Conservation (phyloP, 2,888 invertebrate genomes). For the Tyria jacobaeae region DNA sequence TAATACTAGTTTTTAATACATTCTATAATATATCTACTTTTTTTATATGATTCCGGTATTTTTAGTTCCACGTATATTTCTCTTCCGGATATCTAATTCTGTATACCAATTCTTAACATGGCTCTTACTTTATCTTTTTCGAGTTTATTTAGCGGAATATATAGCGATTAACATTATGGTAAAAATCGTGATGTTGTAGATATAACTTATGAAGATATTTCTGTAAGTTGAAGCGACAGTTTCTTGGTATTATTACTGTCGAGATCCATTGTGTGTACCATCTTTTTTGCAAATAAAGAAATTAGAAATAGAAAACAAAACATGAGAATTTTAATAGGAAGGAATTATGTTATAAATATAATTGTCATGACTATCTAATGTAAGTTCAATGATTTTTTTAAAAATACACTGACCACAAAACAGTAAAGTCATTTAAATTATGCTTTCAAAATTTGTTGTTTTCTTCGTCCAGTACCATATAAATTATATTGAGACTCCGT, state of each 20-base stretch:
- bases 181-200: too few relatives aligned
- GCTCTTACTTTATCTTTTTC: neutral
- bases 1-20: too few relatives aligned
- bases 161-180: neutral
- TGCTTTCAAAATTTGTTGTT: neutral
- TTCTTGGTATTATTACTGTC: too few relatives aligned
- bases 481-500: too few relatives aligned
- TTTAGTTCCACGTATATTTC: too few relatives aligned
- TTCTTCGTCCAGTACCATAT: neutral
- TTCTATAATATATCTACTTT: too few relatives aligned
- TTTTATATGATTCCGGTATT: neutral
- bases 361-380: neutral
- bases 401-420: neutral
- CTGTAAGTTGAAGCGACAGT: too few relatives aligned
- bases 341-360: neutral
- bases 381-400: neutral
- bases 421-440: neutral
- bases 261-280: too few relatives aligned
- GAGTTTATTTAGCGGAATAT: neutral
- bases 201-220: too few relatives aligned
- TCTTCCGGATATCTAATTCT: neutral
- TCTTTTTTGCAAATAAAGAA: too few relatives aligned
- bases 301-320: too few relatives aligned
- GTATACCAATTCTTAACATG: neutral
- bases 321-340: neutral